Evolutionary conservation across 2,888 invertebrate genomes (phyloP).

Genomic region (Caenorhabditis uteleia): DNA sequence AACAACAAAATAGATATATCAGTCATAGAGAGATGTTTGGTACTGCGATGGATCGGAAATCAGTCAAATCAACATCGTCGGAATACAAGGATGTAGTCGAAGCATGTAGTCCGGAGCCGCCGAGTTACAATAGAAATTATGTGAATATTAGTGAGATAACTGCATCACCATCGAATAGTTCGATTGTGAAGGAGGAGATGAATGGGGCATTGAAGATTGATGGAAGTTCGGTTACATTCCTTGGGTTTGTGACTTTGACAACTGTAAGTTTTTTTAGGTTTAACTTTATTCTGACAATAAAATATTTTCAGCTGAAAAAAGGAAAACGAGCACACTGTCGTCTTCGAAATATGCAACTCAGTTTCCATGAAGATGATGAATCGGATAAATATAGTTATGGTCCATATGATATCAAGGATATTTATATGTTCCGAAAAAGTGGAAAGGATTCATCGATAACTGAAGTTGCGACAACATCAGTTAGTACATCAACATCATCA

Average conservation of each 20-base stretch:
- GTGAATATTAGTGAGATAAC: slow-evolving; percentile 15
- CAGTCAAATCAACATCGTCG: neutral
- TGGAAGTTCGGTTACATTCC: slow-evolving; percentile 19
- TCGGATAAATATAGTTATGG: slow-evolving; percentile 7
- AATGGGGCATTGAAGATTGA: slow-evolving; percentile 13
- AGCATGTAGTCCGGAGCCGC: slow-evolving; percentile 6
- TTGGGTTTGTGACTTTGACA: slow-evolving; percentile 23
- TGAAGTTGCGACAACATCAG: too few species aligned
- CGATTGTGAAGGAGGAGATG: neutral
- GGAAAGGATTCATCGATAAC: neutral
- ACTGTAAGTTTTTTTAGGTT: slow-evolving; percentile 13
- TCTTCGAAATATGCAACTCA: slow-evolving; percentile 54
- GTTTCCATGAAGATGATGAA: slow-evolving; percentile 57
- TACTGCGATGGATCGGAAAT: too few species aligned
- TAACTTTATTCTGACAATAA: neutral
- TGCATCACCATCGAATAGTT: neutral
- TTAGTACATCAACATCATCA: neutral
- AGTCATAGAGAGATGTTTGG: neutral
- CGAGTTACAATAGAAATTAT: slow-evolving; percentile 8
- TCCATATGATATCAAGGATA: slow-evolving; percentile 26
- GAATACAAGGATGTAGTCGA: slow-evolving; percentile 22
- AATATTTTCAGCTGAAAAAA: slow-evolving; percentile 21
- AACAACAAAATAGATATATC: slow-evolving; percentile 23
- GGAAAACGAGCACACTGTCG: slow-evolving; percentile 33
- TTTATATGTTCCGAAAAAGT: slow-evolving; percentile 18